A percentile compares a stretch with the other conserved stretches of the same genome.
These are phyloP conservation scores for Thereva unica DNA, from an alignment of 2,888 invertebrate species.

Conservation along the genomic window DNA sequence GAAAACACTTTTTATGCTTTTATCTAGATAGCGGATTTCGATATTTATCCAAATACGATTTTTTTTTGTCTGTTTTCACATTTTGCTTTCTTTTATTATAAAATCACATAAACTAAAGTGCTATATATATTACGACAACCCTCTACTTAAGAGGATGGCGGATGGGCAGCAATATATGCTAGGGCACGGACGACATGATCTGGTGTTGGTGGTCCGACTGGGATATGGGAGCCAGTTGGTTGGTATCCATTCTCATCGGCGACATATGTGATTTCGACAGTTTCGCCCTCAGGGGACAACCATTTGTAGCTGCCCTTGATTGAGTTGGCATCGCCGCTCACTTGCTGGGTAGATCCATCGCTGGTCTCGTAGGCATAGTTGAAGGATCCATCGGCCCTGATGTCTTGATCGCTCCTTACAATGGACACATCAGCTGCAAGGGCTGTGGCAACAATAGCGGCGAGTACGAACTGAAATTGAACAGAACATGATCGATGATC, in stretches of 20 bases:
- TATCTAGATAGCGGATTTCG: no score
- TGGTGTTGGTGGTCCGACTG: neutral
- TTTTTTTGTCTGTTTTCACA: no score
- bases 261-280: conserved; percentile 14
- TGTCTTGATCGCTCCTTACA: conserved; percentile 5
- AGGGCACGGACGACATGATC: neutral
- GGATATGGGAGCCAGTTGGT: conserved; percentile 3
- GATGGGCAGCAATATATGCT: conserved; percentile 9
- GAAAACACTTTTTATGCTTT: no score
- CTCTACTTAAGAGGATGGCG: neutral
- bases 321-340: conserved; percentile 3
- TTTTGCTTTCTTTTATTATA: no score
- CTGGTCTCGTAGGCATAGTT: conserved; percentile 24
- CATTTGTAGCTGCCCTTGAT: conserved; percentile 18
- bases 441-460: neutral
- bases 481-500: neutral
- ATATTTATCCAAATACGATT: no score
- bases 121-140: no score
- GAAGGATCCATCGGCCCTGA: conserved; percentile 14
- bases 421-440: conserved; percentile 23
- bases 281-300: conserved; percentile 23
- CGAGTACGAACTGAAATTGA: conserved; percentile 1
- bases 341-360: conserved; percentile 18
- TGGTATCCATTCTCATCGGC: conserved; percentile 14
- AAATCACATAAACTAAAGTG: no score